Conservation (phyloP, 2,113 vertebrate genomes). For the Podarcis raffonei region DNA sequence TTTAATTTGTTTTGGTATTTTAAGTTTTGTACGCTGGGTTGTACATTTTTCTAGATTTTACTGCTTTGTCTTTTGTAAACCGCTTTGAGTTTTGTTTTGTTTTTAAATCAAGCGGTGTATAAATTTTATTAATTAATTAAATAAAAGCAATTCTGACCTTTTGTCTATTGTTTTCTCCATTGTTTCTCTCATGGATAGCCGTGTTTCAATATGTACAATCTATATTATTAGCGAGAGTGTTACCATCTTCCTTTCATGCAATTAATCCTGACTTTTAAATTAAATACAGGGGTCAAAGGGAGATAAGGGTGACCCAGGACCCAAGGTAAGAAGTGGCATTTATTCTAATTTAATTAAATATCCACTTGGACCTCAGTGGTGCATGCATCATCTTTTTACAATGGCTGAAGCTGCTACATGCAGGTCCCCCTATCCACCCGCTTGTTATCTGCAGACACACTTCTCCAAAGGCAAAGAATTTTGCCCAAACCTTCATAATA, state of each 20-base stretch:
- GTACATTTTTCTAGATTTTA: no score
- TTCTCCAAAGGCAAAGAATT: no score
- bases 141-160: neutral
- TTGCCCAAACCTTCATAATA: no score
- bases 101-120: no score
- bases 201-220: neutral
- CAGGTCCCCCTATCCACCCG: no score
- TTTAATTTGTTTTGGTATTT: no score
- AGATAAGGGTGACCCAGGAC: slow-evolving; percentile 83
- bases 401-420: no score
- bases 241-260: neutral
- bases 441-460: no score
- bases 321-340: slow-evolving; percentile 79
- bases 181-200: neutral
- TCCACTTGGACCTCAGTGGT: neutral
- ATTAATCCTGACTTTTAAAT: neutral
- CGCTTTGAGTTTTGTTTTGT: no score
- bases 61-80: no score
- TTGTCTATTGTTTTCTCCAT: neutral
- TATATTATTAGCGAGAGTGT: neutral
- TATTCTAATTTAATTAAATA: neutral
- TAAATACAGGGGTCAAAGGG: slow-evolving; percentile 84
- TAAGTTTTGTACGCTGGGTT: no score
- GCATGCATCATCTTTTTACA: neutral
- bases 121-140: neutral